A percentile compares a stretch with the other conserved stretches of the same genome.
Evolutionary conservation across 35 echinoderm and acorn worm species (phyloP).

Genomic region (Chiridota heheva): DNA sequence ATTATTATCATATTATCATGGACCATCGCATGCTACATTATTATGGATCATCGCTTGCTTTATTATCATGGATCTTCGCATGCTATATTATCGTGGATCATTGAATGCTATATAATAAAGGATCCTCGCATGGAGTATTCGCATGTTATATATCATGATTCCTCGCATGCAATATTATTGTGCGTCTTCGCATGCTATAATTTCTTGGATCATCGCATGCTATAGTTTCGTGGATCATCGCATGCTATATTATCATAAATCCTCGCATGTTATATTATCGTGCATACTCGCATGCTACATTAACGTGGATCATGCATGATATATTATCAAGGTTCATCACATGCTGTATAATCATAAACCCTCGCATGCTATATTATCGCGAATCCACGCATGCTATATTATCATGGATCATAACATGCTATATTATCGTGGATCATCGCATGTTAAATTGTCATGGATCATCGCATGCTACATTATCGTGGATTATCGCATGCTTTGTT

Average conservation of each 20-base stretch:
- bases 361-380: background rate
- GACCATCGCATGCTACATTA: background rate
- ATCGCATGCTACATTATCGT: background rate
- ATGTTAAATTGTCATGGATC: background rate
- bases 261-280: background rate
- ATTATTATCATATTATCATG: background rate
- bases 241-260: background rate
- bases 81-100: too few relatives aligned
- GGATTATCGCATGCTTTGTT: background rate
- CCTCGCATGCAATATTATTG: too few relatives aligned
- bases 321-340: background rate
- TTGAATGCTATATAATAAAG: too few relatives aligned
- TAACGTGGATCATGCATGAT: background rate
- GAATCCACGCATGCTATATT: too few relatives aligned
- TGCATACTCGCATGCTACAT: too few relatives aligned
- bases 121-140: too few relatives aligned
- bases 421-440: background rate
- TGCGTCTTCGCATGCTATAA: background rate
- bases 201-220: background rate
- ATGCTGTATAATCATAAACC: background rate
- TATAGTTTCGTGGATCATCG: background rate
- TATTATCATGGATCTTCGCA: background rate
- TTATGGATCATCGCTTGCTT: background rate
- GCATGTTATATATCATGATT: too few relatives aligned
- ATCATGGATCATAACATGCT: background rate